Percentiles rank a stretch among this genome's conserved stretches.
Conservation (phyloP, 2,797 vertebrate genomes). For the Cyclopterus lumpus region DNA sequence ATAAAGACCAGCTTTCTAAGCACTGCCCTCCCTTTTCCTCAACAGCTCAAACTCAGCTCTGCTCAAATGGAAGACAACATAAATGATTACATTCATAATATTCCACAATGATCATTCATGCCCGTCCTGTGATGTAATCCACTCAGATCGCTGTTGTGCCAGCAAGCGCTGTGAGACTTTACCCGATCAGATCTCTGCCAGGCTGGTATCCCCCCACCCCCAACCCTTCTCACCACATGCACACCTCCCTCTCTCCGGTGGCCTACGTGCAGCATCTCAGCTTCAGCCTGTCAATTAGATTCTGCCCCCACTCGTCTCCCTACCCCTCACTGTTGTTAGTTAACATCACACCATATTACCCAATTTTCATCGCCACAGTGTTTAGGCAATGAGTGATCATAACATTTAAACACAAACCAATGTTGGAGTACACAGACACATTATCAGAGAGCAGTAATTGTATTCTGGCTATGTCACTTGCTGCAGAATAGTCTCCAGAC, state of each 20-base stretch:
- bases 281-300: conserved; percentile 48
- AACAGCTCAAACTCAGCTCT: conserved; percentile 60
- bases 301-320: conserved; percentile 5
- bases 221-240: background rate
- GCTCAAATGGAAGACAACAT: conserved; percentile 57
- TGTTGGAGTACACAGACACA: conserved; percentile 23
- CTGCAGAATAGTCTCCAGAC: conserved; percentile 57
- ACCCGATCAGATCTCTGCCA: conserved; percentile 55
- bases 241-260: conserved; percentile 31
- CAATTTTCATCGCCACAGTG: conserved; percentile 48
- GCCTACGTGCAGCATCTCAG: conserved; percentile 79
- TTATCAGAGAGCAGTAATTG: conserved; percentile 62
- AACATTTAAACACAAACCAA: conserved; percentile 38
- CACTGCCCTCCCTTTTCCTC: conserved; percentile 28
- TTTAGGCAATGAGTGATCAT: conserved; percentile 38
- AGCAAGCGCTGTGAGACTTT: conserved; percentile 61
- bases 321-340: conserved; percentile 45
- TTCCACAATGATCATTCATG: conserved; percentile 76
- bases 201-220: conserved; percentile 13
- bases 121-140: conserved; percentile 60
- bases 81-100: conserved; percentile 82
- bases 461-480: conserved; percentile 63
- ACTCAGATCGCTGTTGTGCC: conserved; percentile 48
- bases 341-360: conserved; percentile 70
- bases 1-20: conserved; percentile 31